These are phyloP conservation scores for Chrysolina oricalcia DNA, from an alignment of 2,888 invertebrate species.

Conservation along the genomic window DNA sequence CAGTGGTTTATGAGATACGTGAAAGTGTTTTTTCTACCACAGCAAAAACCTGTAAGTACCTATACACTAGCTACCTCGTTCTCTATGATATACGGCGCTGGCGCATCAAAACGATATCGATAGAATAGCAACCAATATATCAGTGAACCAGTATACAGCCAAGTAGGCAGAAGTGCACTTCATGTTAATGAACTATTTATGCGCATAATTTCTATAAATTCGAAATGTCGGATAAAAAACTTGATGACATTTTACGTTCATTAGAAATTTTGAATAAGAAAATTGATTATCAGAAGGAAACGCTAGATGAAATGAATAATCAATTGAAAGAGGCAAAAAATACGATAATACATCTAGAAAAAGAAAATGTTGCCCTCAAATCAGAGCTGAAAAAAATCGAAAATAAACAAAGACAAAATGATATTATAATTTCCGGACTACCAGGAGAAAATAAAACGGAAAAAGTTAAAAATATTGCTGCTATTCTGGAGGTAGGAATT, in stretches of 20 bases:
- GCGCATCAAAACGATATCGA: not conserved
- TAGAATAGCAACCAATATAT: not conserved
- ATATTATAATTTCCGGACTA: not conserved
- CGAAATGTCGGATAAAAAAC: not conserved
- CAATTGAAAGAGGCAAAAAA: not conserved
- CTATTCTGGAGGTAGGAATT: not conserved
- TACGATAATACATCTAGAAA: not conserved
- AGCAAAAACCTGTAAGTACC: not conserved
- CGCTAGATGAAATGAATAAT: not conserved
- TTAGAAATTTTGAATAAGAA: not conserved
- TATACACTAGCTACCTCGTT: not conserved
- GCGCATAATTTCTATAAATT: not conserved
- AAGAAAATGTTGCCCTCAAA: not conserved
- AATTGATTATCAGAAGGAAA: not conserved
- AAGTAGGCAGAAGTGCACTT: not conserved
- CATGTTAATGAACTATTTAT: not conserved
- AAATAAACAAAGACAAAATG: not conserved
- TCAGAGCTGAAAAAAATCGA: not conserved
- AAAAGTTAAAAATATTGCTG: not conserved
- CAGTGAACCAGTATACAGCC: not conserved
- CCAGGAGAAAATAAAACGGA: not conserved
- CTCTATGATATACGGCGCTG: not conserved
- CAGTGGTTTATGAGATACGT: not conserved
- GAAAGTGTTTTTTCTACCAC: not conserved
- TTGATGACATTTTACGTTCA: not conserved